Evolutionary conservation across 2,113 vertebrate species (phyloP).

Genomic region (Lipophrys pholis): DNA sequence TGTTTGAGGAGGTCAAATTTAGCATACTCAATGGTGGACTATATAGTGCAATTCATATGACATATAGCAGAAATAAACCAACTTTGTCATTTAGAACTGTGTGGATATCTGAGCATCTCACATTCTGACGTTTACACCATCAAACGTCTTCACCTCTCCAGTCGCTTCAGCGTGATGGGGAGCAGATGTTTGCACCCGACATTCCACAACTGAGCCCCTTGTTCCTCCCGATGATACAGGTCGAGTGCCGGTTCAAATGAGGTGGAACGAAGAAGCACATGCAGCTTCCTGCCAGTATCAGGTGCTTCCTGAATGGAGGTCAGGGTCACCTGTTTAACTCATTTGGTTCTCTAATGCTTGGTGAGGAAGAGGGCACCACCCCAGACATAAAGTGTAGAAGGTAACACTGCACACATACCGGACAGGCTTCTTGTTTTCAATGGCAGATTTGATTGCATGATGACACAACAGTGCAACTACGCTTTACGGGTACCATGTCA

Average conservation of each 20-base stretch:
- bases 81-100: too few relatives aligned
- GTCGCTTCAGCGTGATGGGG: slow-evolving; percentile 52
- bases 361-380: slow-evolving; percentile 18
- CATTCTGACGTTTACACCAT: too few relatives aligned
- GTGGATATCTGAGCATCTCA: too few relatives aligned
- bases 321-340: slow-evolving; percentile 54
- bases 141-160: slow-evolving; percentile 14
- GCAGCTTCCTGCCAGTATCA: slow-evolving; percentile 62
- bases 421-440: slow-evolving; percentile 18
- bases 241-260: slow-evolving; percentile 61
- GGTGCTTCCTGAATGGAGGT: slow-evolving; percentile 67
- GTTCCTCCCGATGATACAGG: slow-evolving; percentile 33
- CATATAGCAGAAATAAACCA: too few relatives aligned
- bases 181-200: slow-evolving; percentile 65
- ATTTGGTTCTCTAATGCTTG: slow-evolving; percentile 29
- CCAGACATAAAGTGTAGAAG: slow-evolving; percentile 6
- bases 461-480: slow-evolving; percentile 55
- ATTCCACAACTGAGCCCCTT: slow-evolving; percentile 51
- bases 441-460: slow-evolving; percentile 47
- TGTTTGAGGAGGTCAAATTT: too few relatives aligned
- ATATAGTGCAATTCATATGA: too few relatives aligned
- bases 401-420: slow-evolving; percentile 3
- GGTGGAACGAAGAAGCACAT: slow-evolving; percentile 47
- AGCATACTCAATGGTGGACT: too few relatives aligned
- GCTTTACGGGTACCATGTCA: slow-evolving; percentile 25